Conservation (phyloP, 2,888 invertebrate species). For the Cylindroiulus punctatus region DNA sequence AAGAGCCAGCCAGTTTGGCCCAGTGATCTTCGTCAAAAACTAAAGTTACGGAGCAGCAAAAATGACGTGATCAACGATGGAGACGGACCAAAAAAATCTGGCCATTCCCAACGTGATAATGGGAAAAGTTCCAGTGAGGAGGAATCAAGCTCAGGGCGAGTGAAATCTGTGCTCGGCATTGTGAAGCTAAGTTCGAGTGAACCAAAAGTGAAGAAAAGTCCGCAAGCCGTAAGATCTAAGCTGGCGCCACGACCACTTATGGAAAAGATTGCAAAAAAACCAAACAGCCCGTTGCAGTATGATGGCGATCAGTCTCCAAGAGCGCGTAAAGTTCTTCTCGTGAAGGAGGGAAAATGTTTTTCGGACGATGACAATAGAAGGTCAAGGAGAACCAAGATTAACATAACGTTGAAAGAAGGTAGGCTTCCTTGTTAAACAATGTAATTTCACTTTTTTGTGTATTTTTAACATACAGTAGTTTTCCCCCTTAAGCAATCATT, state of each 20-base stretch:
- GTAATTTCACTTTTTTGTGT: too few relatives aligned
- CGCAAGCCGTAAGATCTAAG: neutral
- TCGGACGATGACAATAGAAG: neutral
- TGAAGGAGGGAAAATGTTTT: neutral
- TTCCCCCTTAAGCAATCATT: too few relatives aligned
- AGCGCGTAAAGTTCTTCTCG: neutral
- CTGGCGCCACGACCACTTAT: neutral
- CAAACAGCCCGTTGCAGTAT: neutral
- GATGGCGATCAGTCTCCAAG: neutral
- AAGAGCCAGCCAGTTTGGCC: neutral
- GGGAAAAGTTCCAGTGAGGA: neutral
- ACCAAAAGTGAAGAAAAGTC: neutral
- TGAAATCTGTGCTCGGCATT: conserved; percentile 49
- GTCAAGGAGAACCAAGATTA: neutral
- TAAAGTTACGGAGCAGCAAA: conserved; percentile 14
- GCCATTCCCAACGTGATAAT: neutral
- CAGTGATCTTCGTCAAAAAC: conserved; percentile 46
- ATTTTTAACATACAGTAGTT: too few relatives aligned
- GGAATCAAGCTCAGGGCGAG: neutral
- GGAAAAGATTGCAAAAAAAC: neutral
- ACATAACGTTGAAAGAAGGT: neutral
- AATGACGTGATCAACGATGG: neutral
- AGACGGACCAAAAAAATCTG: neutral
- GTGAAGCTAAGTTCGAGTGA: conserved; percentile 22
- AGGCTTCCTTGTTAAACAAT: neutral